Conservation (phyloP, 2,113 vertebrate genomes). For the Casuarius casuarius region DNA sequence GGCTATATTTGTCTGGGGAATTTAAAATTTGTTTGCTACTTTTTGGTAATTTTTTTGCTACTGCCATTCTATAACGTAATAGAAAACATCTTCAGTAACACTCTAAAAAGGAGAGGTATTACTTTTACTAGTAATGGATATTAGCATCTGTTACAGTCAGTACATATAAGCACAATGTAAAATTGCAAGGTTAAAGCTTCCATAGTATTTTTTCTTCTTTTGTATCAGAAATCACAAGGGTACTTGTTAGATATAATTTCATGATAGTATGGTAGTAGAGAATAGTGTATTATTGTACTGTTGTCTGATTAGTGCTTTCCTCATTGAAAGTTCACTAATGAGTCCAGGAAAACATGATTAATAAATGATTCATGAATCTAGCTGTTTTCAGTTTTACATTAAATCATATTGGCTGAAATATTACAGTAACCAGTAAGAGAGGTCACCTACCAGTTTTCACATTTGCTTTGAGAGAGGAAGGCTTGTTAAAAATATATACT, state of each 20-base stretch:
- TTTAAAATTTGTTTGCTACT: neutral
- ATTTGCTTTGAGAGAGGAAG: slow-evolving; percentile 28
- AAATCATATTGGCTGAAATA: slow-evolving; percentile 25
- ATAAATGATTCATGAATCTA: neutral
- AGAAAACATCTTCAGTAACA: slow-evolving; percentile 19
- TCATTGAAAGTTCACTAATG: neutral
- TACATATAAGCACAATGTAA: neutral
- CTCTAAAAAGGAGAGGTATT: neutral
- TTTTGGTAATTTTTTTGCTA: neutral
- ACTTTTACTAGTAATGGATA: neutral
- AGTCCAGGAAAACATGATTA: neutral
- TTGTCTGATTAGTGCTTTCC: slow-evolving; percentile 33
- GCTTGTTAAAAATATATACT: neutral
- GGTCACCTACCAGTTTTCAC: slow-evolving; percentile 10
- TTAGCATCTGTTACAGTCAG: neutral
- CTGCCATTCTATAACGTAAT: neutral
- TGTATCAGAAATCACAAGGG: neutral
- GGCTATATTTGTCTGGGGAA: neutral
- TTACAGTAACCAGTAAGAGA: neutral
- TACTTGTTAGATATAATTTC: neutral
- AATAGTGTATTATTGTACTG: neutral
- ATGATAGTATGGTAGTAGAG: neutral
- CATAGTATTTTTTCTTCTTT: neutral
- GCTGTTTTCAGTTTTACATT: slow-evolving; percentile 30
- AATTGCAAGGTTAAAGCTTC: neutral